Evolutionary conservation across 2,113 vertebrate species (phyloP).

Genomic region (Halichoeres trimaculatus): DNA sequence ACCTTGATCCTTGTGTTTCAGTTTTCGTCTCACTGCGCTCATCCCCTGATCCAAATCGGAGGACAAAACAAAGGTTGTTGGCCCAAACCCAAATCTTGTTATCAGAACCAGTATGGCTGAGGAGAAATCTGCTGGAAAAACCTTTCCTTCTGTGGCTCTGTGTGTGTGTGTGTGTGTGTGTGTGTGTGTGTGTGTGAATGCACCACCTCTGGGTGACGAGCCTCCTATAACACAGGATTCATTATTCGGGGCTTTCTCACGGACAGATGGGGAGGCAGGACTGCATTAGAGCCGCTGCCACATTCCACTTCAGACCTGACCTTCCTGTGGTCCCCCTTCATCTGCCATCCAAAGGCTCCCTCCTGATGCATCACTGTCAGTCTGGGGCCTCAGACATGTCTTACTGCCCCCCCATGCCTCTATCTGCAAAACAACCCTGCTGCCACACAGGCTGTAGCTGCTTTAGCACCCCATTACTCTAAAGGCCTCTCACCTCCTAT

Average conservation of each 20-base stretch:
- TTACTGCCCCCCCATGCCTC: slow-evolving; percentile 25
- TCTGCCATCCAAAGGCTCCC: slow-evolving; percentile 64
- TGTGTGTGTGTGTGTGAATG: slow-evolving; percentile 17
- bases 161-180: too few species aligned
- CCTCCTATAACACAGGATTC: slow-evolving; percentile 63
- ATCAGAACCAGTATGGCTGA: too few species aligned
- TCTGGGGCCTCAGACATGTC: slow-evolving; percentile 41
- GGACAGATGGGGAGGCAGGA: slow-evolving; percentile 70
- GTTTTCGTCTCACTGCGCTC: too few species aligned
- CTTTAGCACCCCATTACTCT: slow-evolving; percentile 73
- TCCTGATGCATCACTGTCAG: slow-evolving; percentile 76
- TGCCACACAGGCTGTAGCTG: slow-evolving; percentile 62
- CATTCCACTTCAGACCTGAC: slow-evolving; percentile 77
- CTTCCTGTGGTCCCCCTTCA: slow-evolving; percentile 71
- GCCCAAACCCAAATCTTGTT: too few species aligned
- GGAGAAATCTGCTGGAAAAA: too few species aligned
- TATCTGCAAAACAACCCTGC: slow-evolving; percentile 53
- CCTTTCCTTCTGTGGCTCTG: too few species aligned
- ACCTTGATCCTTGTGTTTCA: too few species aligned
- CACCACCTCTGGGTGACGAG: slow-evolving; percentile 55
- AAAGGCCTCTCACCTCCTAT: slow-evolving; percentile 67
- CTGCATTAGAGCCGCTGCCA: slow-evolving; percentile 69
- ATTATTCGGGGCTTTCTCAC: slow-evolving; percentile 53
- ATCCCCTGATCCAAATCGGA: too few species aligned
- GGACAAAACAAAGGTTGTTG: too few species aligned